Evolutionary conservation across 2,797 vertebrate genomes (phyloP).

Genomic region (Brachyrhaphis roseni): DNA sequence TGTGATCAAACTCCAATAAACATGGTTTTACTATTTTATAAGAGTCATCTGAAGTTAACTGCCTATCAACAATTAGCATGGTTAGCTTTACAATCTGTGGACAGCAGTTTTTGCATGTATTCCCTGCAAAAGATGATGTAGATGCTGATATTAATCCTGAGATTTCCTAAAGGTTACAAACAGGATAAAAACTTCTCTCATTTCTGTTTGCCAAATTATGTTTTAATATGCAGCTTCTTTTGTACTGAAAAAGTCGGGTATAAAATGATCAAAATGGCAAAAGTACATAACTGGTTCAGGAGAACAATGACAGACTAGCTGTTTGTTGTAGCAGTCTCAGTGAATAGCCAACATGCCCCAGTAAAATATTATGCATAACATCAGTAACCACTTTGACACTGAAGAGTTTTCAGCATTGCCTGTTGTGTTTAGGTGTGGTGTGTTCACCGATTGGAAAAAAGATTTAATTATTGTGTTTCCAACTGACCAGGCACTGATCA

Average conservation of each 20-base stretch:
- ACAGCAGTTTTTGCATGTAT: not conserved
- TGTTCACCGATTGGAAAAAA: not conserved
- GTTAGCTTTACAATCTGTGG: not conserved
- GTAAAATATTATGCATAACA: not conserved
- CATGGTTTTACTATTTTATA: too few relatives aligned
- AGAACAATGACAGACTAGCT: not conserved
- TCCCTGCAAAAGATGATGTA: not conserved
- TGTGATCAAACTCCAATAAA: not conserved
- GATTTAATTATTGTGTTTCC: not conserved
- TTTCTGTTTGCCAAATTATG: not conserved
- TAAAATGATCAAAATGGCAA: not conserved
- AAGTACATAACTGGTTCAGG: not conserved
- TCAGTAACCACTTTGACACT: not conserved
- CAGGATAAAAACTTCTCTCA: not conserved
- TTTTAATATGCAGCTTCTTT: not conserved
- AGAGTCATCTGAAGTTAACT: not conserved
- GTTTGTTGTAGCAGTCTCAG: not conserved
- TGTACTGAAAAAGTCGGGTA: too few relatives aligned
- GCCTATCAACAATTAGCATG: not conserved
- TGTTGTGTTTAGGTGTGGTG: not conserved
- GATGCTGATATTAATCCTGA: not conserved
- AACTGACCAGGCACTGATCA: too few relatives aligned
- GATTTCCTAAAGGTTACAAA: too few relatives aligned
- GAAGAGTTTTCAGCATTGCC: not conserved
- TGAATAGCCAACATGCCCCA: not conserved